A percentile compares a stretch with the other conserved stretches of the same genome.
Evolutionary conservation across 1,140 invertebrate species (phyloP).

Genomic region (Lepidurus apus): DNA sequence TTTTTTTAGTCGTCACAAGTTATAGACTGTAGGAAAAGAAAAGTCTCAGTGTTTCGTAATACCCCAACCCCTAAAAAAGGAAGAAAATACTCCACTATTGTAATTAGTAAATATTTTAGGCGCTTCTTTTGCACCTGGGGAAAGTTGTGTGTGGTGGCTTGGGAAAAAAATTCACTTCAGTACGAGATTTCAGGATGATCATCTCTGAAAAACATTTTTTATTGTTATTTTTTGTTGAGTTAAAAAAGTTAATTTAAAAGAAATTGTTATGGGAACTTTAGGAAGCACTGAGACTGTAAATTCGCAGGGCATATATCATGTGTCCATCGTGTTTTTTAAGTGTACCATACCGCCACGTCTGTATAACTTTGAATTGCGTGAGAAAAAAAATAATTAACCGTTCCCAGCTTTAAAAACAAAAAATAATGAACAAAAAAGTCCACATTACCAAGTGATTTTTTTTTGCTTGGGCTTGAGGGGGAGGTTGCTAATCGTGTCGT

Average conservation of each 20-base stretch:
- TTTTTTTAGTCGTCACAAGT: background rate
- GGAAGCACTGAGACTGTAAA: background rate
- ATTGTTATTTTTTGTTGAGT: background rate
- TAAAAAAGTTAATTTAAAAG: background rate
- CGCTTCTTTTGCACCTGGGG: conserved; percentile 4
- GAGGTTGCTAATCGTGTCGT: background rate
- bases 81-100: background rate
- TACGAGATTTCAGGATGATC: too few species aligned
- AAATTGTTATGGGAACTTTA: background rate
- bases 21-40: background rate
- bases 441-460: background rate
- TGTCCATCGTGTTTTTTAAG: conserved; percentile 15
- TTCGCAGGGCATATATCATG: background rate
- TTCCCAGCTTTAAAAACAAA: background rate
- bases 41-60: conserved; percentile 5
- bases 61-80: background rate
- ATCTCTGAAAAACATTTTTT: too few species aligned
- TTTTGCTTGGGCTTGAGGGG: background rate
- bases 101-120: background rate
- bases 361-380: background rate
- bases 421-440: background rate
- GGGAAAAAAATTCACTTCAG: background rate
- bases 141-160: background rate
- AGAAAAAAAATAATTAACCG: background rate
- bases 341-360: background rate